Base-by-base conservation (phyloP, 2,888 invertebrate species). In the Tortrix viridana region DNA sequence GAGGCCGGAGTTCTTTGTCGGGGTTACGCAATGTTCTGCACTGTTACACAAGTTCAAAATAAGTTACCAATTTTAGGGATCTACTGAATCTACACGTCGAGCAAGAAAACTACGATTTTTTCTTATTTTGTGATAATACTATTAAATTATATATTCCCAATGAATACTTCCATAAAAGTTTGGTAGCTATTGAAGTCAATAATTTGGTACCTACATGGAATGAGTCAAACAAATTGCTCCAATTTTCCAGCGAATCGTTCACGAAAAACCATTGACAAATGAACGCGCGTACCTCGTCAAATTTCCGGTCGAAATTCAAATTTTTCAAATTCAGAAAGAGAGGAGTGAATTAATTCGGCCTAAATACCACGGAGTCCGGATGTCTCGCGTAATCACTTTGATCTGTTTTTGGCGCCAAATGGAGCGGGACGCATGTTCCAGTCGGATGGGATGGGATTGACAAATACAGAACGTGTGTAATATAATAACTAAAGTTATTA, bases 381-480 rank as follows among this genome's bases (percentile, higher is more conserved):
- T 84, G 86, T 84, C 80, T 84, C 82, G 69, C 77, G 71, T 82
- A 75, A 74, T 81, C 81, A 78, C 86, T 86, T 89, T 89, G 89
- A 89, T 90, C 90, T 89, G 89, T 89, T 89, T 79, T 72, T 69
- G 75, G 80, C 76, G 70, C 75, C 82, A 83, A 86, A 84, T 80
- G 84, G 81, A 56, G 57, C 56, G 55, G 18, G 20, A 48, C 63
- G 57, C 38, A 23, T 43, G 56, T 52, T 62, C 50, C 56, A 47
- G 52, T 18, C 56, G 46, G 50, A 52, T 62, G 54, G 46, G 50
- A 52, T 62, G 54, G 19, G 50, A 57, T 56, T 62, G 62, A 57
- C 56, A 57, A 57, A 62, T 38, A 62, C 46, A 50, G 37, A 52
- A 9, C 12, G 46, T 52, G 20, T 14, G 12, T 55, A 44, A 44